phyloP scores from a whole-genome alignment of 2,113 vertebrate species.

The Pygoscelis adeliae region DNA sequence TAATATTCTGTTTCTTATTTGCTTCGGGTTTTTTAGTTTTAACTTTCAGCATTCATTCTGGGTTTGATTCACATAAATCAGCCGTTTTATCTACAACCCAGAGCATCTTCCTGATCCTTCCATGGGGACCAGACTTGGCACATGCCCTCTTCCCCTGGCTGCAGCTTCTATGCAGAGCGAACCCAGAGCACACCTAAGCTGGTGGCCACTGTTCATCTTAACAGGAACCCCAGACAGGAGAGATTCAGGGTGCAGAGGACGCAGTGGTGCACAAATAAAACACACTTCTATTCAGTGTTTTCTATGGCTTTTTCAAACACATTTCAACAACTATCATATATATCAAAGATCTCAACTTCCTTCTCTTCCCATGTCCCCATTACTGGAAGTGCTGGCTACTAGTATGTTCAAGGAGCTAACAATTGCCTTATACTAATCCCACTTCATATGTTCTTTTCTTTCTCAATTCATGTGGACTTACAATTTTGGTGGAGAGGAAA shows the following conservation, averaged over 20 bases:
- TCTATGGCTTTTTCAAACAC: background rate
- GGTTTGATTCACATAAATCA: background rate
- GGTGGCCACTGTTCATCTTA: background rate
- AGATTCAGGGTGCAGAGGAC: background rate
- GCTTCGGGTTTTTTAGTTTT: background rate
- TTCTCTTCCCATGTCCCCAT: background rate
- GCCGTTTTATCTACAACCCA: background rate
- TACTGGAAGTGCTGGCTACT: background rate
- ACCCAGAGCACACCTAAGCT: background rate
- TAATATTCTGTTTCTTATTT: background rate
- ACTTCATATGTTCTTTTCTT: background rate
- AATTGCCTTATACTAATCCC: background rate
- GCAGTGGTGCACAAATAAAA: background rate
- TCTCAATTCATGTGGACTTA: background rate
- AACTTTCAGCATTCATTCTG: background rate
- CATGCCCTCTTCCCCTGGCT: background rate
- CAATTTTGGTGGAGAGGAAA: background rate
- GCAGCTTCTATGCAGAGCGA: background rate
- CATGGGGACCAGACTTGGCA: background rate
- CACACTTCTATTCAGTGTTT: background rate
- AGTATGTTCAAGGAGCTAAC: background rate
- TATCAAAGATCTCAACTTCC: background rate
- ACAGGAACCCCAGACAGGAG: background rate
- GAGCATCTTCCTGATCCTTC: background rate
- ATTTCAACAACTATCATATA: background rate